Conservation (phyloP, 2,797 vertebrate genomes). For the Pantherophis vulpinus region DNA sequence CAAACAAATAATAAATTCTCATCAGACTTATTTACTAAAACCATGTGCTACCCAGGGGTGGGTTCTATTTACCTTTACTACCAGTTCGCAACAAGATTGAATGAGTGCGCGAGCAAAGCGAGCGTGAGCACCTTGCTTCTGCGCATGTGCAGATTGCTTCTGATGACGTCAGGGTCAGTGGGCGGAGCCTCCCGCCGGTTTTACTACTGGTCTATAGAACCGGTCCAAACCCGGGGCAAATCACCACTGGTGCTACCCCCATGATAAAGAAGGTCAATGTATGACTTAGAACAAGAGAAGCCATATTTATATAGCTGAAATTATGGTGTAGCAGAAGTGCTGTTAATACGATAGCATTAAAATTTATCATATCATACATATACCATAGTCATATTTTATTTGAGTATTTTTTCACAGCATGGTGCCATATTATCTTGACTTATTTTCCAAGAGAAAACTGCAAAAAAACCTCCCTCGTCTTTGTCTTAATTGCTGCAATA, state of each 20-base stretch:
- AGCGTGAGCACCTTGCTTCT: no score
- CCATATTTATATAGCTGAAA: constrained; percentile 2
- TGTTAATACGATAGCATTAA: constrained; percentile 23
- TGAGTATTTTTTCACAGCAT: constrained; percentile 2
- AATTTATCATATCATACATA: neutral
- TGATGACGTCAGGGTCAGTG: no score
- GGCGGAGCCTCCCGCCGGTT: no score
- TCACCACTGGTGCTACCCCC: neutral
- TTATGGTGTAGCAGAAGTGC: neutral
- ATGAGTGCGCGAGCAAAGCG: no score
- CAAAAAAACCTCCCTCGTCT: constrained; percentile 15
- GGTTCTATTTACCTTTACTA: no score
- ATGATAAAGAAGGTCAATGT: neutral
- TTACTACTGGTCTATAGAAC: no score
- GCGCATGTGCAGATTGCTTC: no score
- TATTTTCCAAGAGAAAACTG: constrained; percentile 11
- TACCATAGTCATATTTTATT: neutral
- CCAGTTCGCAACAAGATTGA: no score
- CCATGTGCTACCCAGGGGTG: neutral
- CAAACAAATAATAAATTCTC: neutral
- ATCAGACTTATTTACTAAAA: constrained; percentile 4
- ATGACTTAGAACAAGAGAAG: neutral
- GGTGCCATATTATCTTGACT: neutral
- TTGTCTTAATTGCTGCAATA: constrained; percentile 2
- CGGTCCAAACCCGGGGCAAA: no score